Base-by-base conservation (phyloP, 2,113 vertebrate genomes). In the Aythya baeri region DNA sequence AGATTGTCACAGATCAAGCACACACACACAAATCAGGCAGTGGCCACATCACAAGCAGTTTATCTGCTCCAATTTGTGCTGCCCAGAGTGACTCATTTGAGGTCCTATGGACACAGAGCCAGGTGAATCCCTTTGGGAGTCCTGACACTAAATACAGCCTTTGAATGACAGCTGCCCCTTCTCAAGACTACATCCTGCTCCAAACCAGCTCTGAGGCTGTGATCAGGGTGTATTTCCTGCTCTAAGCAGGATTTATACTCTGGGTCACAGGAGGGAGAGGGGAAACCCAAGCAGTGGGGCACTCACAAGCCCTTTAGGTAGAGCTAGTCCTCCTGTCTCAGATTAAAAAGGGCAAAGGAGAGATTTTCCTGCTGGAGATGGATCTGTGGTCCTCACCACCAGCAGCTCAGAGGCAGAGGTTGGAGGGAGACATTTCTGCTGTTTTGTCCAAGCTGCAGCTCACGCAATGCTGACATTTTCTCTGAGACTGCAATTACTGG, bases 151-250 rank as follows among this genome's bases (percentile, higher is more conserved):
- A 92, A 75, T 9, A 17, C 57, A 83, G 54, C 13, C 75, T n/a
- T 77, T 89, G 59, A 85, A 62, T 44, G 84, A 91, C 73, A 96
- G 76, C 66, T 66, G 61, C 52, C 89, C 26, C n/a, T 93, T 91
- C 80, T 38, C 41, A 26, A 95, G 32, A 86, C 22, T 52, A 83
- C 96, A 78, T 54, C 54, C 67, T 58, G 15, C 29, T 84, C 59
- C 52, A 74, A 82, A 84, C 34, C 44, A 57, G 55, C 27, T 32
- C 15, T 20, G 58, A 75, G 66, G 70, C 66, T 84, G 44, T 50
- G 41, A 87, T 91, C 74, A 63, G 0, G 0, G 36, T 2, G 0
- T 87, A 71, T 75, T 89, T 90, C 79, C 41, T 34, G 75, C 74
- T 49, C 86, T 55, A 85, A 95, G 29, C 25, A 82, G 83, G 34